Evolutionary conservation across 2,888 invertebrate genomes (phyloP).

Genomic region (Cryptus armator): DNA sequence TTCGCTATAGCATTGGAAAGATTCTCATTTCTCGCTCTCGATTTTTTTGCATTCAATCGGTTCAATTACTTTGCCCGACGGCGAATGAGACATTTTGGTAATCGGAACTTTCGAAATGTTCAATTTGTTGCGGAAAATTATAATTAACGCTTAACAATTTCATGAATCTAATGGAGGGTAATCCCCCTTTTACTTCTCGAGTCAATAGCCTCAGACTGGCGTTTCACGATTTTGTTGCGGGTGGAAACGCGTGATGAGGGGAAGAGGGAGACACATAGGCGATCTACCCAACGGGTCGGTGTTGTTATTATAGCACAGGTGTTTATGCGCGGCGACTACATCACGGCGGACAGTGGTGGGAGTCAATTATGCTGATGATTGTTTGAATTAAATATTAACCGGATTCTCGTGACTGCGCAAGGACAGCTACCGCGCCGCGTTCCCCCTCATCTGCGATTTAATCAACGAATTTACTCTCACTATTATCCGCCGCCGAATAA

Average conservation of each 20-base stretch:
- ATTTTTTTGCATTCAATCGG: neutral
- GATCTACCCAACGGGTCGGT: conserved; percentile 24
- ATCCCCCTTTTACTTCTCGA: neutral
- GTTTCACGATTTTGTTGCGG: neutral
- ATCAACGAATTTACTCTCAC: conserved; percentile 72
- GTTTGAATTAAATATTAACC: conserved; percentile 73
- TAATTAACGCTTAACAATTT: neutral
- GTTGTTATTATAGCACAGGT: conserved; percentile 45
- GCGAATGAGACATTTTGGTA: no score
- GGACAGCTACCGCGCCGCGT: conserved; percentile 41
- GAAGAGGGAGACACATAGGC: neutral
- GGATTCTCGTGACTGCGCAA: conserved; percentile 11
- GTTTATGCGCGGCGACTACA: conserved; percentile 18
- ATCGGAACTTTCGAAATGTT: neutral
- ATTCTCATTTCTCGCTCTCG: neutral
- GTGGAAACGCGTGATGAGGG: neutral
- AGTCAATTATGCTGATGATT: conserved; percentile 74
- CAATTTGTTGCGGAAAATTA: neutral
- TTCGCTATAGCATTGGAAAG: neutral
- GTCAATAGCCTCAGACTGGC: neutral
- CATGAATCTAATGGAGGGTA: neutral
- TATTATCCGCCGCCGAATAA: conserved; percentile 42
- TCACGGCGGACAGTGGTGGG: conserved; percentile 31
- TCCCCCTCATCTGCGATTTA: conserved; percentile 66
- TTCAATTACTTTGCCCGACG: neutral